Evolutionary conservation across 1,140 invertebrate genomes (phyloP), one percentile per base, ranked within the genome.

Genomic region (Glossosoma conforme): DNA sequence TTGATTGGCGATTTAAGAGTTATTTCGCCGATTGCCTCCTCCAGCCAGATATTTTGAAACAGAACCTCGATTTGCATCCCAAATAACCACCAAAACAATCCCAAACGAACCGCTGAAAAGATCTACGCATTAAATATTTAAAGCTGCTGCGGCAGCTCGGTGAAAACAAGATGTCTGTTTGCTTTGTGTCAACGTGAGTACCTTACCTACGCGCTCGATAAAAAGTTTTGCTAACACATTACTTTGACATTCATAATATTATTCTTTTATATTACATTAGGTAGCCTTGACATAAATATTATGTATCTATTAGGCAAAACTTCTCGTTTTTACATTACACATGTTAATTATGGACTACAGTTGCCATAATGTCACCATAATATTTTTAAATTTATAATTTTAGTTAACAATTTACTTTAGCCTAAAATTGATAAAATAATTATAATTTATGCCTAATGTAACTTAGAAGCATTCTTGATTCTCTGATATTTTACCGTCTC

Each of bases 1-100:
- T 66, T 73, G 72, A 75, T 75, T 73, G 72, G 70, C 70, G 69
- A 70, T 71, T 65, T 62, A 56, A 64, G 61, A 68, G 68, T 70
- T 38, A 68, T 66, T 74, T 63, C 65, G 59, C 65, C 67, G 66
- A 73, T 74, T 72, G 70, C 66, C 65, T 56, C 66, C 64, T 65
- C 62, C 61, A 62, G 63, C 63, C 65, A 66, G 65, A 61, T 20
- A 22, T 25, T 69, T 71, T 68, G 56, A 56, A 61, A 65, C 65
- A 67, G 65, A 60, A 45, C 61, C 57, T 54, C 64, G 43, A 45
- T 32, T 49, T 44, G 54, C 24, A 22, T 44, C 13, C 37, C 52
- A 33, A 45, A 51, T 30, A 45, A 54, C 2, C 14, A 18, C 32
- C 20, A 5, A 1, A 9, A 43, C 13, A 37, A 13, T 22, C 0